Evolutionary conservation across 2,113 vertebrate genomes (phyloP).

Genomic region (Bubo blakistoni): DNA sequence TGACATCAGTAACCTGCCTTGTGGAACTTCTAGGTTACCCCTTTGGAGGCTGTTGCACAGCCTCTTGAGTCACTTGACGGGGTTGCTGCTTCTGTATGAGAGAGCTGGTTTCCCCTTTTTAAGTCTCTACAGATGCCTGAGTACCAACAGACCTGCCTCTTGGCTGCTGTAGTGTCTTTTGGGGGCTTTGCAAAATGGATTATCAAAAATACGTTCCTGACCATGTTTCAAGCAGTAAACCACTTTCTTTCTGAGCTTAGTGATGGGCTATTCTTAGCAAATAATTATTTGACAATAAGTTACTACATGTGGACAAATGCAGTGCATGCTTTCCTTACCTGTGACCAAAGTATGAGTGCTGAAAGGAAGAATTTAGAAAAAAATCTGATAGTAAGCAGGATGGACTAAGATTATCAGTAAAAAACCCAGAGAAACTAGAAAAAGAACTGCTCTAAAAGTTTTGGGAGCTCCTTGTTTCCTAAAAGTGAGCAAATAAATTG

Average conservation of each 20-base stretch:
- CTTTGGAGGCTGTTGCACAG: neutral
- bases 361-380: neutral
- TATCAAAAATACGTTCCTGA: neutral
- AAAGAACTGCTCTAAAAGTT: constrained; percentile 5
- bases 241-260: neutral
- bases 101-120: neutral
- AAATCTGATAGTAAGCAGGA: neutral
- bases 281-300: neutral
- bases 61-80: neutral
- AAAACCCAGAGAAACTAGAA: neutral
- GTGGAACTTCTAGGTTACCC: neutral
- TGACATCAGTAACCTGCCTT: neutral
- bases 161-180: neutral
- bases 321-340: neutral
- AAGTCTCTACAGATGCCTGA: neutral
- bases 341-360: neutral
- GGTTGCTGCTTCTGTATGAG: neutral
- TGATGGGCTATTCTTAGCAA: neutral
- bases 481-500: constrained; percentile 35
- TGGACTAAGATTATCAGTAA: neutral
- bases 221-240: neutral
- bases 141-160: neutral
- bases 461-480: constrained; percentile 31
- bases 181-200: neutral
- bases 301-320: neutral